These are phyloP conservation scores for Rachycentron canadum DNA, from an alignment of 2,797 vertebrate species.

Conservation along the genomic window DNA sequence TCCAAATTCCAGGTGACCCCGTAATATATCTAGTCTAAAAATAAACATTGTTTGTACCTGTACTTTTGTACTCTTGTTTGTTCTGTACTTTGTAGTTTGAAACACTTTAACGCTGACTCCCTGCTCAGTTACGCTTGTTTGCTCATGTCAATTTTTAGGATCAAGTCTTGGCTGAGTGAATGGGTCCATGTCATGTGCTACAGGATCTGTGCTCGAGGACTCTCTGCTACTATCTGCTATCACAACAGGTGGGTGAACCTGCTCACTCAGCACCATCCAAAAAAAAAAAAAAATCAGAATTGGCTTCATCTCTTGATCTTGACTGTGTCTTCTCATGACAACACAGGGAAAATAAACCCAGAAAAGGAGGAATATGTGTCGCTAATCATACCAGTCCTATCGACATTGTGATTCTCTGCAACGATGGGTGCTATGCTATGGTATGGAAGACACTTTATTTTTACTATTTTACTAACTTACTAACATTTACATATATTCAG, in stretches of 20 bases:
- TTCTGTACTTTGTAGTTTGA: too few relatives aligned
- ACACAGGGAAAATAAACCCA: slow-evolving; percentile 92
- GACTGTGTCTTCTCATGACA: background rate
- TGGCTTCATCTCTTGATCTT: background rate
- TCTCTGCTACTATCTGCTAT: slow-evolving; percentile 93
- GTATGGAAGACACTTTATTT: slow-evolving; percentile 73
- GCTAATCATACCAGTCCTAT: slow-evolving; percentile 98
- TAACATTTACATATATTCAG: background rate
- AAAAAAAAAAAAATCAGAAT: background rate
- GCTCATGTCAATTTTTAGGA: slow-evolving; percentile 73
- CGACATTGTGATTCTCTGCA: slow-evolving; percentile 95
- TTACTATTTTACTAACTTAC: background rate
- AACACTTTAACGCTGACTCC: background rate
- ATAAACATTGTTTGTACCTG: background rate
- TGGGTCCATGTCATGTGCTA: slow-evolving; percentile 95
- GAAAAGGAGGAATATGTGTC: slow-evolving; percentile 97
- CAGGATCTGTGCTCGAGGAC: slow-evolving; percentile 94
- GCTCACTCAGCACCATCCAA: background rate
- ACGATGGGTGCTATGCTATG: slow-evolving; percentile 98
- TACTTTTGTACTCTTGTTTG: too few relatives aligned
- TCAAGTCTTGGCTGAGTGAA: slow-evolving; percentile 93
- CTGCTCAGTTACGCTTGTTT: background rate
- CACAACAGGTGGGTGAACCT: slow-evolving; percentile 91
- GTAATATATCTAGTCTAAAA: background rate
- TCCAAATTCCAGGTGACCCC: slow-evolving; percentile 89